These are phyloP conservation scores for Dione juno DNA, from an alignment of 2,888 invertebrate genomes.

Conservation along the genomic window DNA sequence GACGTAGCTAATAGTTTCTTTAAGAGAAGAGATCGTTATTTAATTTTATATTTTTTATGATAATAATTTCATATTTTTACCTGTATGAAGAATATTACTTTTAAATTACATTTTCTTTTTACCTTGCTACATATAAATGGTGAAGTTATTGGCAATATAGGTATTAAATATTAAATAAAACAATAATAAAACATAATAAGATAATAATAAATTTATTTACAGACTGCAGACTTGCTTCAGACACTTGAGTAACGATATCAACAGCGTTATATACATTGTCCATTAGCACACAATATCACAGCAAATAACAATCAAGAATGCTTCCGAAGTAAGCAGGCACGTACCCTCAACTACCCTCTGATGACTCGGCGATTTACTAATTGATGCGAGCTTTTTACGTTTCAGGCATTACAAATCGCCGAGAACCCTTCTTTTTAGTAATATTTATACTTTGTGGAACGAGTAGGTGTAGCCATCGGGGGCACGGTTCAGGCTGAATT, in stretches of 20 bases:
- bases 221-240: constrained; percentile 56
- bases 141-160: background rate
- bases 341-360: constrained; percentile 62
- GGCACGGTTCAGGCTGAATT: constrained; percentile 92
- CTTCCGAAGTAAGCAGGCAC: constrained; percentile 65
- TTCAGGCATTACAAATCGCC: constrained; percentile 69
- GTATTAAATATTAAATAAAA: constrained; percentile 31
- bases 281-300: constrained; percentile 82
- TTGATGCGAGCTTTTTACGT: constrained; percentile 74
- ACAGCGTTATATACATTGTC: constrained; percentile 69
- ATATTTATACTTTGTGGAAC: constrained; percentile 87
- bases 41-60: background rate
- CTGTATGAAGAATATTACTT: background rate
- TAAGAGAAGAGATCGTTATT: background rate
- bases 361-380: constrained; percentile 77
- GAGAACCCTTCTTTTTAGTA: constrained; percentile 62
- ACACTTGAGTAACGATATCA: constrained; percentile 66
- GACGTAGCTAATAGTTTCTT: constrained; percentile 7
- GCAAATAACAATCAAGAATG: constrained; percentile 81
- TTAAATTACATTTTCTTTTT: too few relatives aligned
- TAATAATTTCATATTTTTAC: background rate
- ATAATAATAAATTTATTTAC: constrained; percentile 69
- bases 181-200: constrained; percentile 43
- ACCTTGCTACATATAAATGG: too few relatives aligned
- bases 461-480: constrained; percentile 95